Evolutionary conservation across 2,797 vertebrate species (phyloP).

Genomic region (Pseudochirops cupreus): DNA sequence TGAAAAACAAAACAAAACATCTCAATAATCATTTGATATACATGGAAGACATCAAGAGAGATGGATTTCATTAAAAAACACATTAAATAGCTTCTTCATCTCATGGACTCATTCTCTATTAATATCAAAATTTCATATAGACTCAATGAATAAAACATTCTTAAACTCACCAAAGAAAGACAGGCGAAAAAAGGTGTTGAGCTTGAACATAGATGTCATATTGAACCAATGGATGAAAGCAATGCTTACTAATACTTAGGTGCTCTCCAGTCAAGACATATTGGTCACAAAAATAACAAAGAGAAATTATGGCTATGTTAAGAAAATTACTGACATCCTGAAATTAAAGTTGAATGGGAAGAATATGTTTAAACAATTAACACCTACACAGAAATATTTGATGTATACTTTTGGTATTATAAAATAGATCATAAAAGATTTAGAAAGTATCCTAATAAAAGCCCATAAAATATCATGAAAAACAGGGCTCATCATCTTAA

Average conservation of each 20-base stretch:
- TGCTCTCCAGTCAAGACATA: not conserved
- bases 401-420: not conserved
- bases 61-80: not conserved
- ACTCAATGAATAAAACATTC: not conserved
- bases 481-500: not conserved
- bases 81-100: not conserved
- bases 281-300: not conserved
- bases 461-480: not conserved
- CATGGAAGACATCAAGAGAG: not conserved
- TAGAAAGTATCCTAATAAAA: not conserved
- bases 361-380: not conserved
- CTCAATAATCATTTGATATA: not conserved
- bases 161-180: not conserved
- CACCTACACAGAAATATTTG: not conserved
- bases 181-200: not conserved
- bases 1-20: not conserved
- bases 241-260: not conserved
- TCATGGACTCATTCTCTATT: not conserved
- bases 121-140: not conserved
- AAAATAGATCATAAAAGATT: not conserved
- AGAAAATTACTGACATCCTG: not conserved
- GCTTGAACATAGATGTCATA: not conserved
- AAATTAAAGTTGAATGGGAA: not conserved
- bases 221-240: not conserved
- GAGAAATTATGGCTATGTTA: not conserved